phyloP scores from a whole-genome alignment of 2,113 vertebrate genomes.

The Coracopsis vasa region DNA sequence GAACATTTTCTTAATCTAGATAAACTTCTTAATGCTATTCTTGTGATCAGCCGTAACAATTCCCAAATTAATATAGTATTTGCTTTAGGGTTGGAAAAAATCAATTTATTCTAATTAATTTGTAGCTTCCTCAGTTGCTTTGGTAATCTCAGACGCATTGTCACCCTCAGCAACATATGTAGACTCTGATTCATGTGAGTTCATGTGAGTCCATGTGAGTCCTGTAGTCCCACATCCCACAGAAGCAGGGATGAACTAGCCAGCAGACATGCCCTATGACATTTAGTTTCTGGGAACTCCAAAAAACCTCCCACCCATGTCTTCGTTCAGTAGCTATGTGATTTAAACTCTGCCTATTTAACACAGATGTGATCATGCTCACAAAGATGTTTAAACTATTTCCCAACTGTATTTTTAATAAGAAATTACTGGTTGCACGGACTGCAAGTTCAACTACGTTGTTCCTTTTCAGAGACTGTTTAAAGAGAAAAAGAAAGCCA shows the following conservation, averaged over 20 bases:
- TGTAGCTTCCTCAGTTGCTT: not conserved
- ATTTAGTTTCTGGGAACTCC: slow-evolving; percentile 55
- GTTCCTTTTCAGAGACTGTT: slow-evolving; percentile 27
- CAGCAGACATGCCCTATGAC: slow-evolving; percentile 39
- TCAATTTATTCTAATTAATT: not conserved
- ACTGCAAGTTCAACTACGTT: not conserved
- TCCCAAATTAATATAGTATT: not conserved
- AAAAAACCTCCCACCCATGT: not conserved
- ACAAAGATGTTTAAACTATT: slow-evolving; percentile 9
- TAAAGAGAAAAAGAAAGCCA: slow-evolving; percentile 10
- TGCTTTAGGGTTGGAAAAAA: not conserved
- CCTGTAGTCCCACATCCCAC: not conserved
- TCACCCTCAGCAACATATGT: slow-evolving; percentile 17
- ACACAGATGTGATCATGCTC: not conserved
- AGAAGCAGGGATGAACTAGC: not conserved
- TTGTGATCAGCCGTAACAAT: not conserved
- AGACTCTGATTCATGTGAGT: slow-evolving; percentile 60
- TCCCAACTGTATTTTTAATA: slow-evolving; percentile 8
- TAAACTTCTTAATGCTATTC: not conserved
- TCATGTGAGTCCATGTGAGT: not conserved
- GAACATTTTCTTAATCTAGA: not conserved
- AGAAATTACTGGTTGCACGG: not conserved
- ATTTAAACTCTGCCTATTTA: slow-evolving; percentile 24
- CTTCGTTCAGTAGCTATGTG: slow-evolving; percentile 2
- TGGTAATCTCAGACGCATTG: not conserved